Conservation (phyloP, 2,888 invertebrate species). For the Eulithis testata region DNA sequence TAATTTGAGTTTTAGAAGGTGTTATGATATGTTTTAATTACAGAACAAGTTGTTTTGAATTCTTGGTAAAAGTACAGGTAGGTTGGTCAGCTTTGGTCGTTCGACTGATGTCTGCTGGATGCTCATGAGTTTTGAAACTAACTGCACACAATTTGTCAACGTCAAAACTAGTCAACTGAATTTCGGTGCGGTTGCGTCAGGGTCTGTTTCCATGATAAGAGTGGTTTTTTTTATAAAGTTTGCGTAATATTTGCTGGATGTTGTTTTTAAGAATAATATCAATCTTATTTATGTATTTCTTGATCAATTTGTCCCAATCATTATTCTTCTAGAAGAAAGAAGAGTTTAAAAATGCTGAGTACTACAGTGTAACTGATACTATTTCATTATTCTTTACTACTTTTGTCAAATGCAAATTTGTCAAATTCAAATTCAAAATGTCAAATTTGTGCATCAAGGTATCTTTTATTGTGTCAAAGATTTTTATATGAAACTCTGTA, state of each 20-base stretch:
- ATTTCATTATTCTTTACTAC: too few relatives aligned
- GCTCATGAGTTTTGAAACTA: slow-evolving; percentile 14
- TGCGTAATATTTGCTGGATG: slow-evolving; percentile 22
- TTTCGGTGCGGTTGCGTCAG: slow-evolving; percentile 28
- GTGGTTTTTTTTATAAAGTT: not conserved
- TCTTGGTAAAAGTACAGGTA: slow-evolving; percentile 13
- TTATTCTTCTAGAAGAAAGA: too few relatives aligned
- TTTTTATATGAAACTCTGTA: too few relatives aligned
- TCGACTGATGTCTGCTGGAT: slow-evolving; percentile 23
- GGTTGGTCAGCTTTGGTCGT: slow-evolving; percentile 21
- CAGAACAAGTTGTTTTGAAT: not conserved
- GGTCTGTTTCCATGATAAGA: slow-evolving; percentile 35
- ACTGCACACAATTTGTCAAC: not conserved
- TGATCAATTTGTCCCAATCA: too few relatives aligned
- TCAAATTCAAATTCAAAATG: too few relatives aligned
- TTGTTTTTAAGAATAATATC: not conserved
- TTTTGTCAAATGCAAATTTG: too few relatives aligned
- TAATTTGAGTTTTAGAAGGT: not conserved
- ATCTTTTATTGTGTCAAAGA: too few relatives aligned
- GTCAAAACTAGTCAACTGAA: slow-evolving; percentile 22
- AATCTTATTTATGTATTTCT: too few relatives aligned
- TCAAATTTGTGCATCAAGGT: too few relatives aligned
- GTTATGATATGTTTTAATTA: not conserved
- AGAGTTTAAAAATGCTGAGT: too few relatives aligned
- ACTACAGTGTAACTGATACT: too few relatives aligned